A percentile compares a stretch with the other conserved stretches of the same genome.
phyloP scores from a whole-genome alignment of 2,888 invertebrate genomes.

The Ochlodes sylvanus region DNA sequence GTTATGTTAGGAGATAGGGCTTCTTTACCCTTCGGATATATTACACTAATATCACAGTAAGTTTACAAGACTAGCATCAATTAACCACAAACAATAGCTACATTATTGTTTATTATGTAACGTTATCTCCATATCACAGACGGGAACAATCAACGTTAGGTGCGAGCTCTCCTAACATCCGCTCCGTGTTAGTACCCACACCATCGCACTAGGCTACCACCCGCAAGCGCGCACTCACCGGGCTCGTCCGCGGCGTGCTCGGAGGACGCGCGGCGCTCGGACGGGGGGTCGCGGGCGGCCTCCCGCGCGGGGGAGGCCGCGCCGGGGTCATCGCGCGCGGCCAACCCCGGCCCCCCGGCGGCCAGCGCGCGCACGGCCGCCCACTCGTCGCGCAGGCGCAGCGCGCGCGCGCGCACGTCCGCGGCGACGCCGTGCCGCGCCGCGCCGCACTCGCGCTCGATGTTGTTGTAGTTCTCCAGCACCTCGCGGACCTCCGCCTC shows the following conservation, averaged over 20 bases:
- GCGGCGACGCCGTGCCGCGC: constrained; percentile 75
- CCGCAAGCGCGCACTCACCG: constrained; percentile 38
- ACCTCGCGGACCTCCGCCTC: constrained; percentile 86
- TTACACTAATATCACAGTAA: constrained; percentile 9
- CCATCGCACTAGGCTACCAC: constrained; percentile 30
- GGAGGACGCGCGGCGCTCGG: neutral
- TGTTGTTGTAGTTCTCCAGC: constrained; percentile 86
- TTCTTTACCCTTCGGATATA: neutral
- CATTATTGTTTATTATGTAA: too few relatives aligned
- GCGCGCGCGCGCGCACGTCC: constrained; percentile 47
- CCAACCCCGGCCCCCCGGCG: neutral
- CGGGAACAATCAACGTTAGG: neutral
- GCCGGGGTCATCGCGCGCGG: too few relatives aligned
- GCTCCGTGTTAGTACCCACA: constrained; percentile 29
- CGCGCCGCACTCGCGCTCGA: constrained; percentile 80
- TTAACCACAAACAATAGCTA: neutral
- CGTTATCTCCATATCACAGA: neutral
- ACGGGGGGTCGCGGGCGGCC: too few relatives aligned
- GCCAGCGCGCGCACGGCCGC: constrained; percentile 40
- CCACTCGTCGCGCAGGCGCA: constrained; percentile 44
- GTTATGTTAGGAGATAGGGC: constrained; percentile 10
- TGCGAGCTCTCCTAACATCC: neutral
- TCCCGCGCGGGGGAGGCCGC: too few relatives aligned
- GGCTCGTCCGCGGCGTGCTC: constrained; percentile 45
- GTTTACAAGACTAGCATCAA: neutral